A percentile compares a stretch with the other conserved stretches of the same genome.
phyloP scores from a whole-genome alignment of 2,113 vertebrate genomes.

The Crotalus viridis region DNA sequence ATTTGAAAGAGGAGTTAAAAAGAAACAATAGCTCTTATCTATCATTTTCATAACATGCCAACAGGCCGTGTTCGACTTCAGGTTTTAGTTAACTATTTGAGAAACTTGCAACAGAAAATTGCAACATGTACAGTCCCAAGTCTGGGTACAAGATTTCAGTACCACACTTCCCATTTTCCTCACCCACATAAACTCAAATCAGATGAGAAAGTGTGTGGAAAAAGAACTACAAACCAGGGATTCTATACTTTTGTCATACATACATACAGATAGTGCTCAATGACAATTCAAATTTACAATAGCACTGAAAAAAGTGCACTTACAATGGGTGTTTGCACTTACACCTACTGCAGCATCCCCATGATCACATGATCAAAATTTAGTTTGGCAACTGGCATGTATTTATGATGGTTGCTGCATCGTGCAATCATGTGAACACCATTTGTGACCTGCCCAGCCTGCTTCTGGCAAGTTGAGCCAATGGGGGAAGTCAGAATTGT shows the following conservation, averaged over 20 bases:
- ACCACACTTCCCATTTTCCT: background rate
- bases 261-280: too few species aligned
- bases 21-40: background rate
- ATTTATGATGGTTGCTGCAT: too few species aligned
- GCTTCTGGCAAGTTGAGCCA: too few species aligned
- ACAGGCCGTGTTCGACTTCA: background rate
- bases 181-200: background rate
- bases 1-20: background rate
- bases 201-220: background rate
- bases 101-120: background rate
- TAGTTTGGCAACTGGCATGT: too few species aligned
- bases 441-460: too few species aligned
- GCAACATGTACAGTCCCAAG: background rate
- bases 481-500: too few species aligned
- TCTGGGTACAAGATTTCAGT: background rate
- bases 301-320: too few species aligned
- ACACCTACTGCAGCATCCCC: too few species aligned
- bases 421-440: too few species aligned
- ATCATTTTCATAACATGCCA: background rate
- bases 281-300: too few species aligned
- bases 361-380: too few species aligned
- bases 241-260: background rate
- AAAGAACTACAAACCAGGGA: background rate
- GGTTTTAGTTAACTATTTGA: background rate
- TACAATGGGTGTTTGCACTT: too few species aligned